Base-by-base conservation (phyloP, 2,113 vertebrate species). In the Colinus virginianus region DNA sequence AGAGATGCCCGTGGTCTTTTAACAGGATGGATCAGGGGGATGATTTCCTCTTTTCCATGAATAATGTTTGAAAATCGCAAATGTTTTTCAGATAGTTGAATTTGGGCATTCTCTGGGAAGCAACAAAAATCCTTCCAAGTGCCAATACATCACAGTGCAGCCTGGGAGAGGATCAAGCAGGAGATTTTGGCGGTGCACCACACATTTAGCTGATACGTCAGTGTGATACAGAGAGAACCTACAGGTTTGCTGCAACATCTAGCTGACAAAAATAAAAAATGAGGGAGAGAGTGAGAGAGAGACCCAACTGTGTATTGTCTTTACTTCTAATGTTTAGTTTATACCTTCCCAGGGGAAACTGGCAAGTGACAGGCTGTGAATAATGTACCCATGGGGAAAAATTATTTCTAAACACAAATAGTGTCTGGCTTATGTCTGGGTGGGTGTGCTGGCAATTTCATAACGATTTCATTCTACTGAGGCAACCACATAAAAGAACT, bases 321-420 rank as follows among this genome's bases (percentile, higher is more conserved):
- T 96, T 82, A 92, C 70, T 87, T 76, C 66, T 91, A 51, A 32
- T 80, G 82, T 90, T 96, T 91, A 92, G 71, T 92, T 96, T 94
- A 61, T 74, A 43, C 40, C 85, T 93, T 94, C 88, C 85, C 94
- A 84, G 66, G 53, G 68, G 94, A 95, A 92, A 83, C 90, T 96
- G 95, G 94, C 93, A 94, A 95, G 36, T 93, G 78, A 94, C 66
- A 0, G n/a, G n/a, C 85, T 93, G 82, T 96, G 93, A 96, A 96
- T 94, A 96, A 96, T 70, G 43, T 90, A 94, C 91, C 93, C 91
- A 95, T 85, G 72, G 93, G 95, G 95, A 92, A 95, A 91, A 79
- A 90, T 94, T 96, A 84, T 94, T 94, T 93, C 93, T 94, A 88
- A 93, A 91, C 90, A 89, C 28, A 56, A 91, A 83, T 85, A 90